These are phyloP conservation scores for Cremastinae sp. DNA, from an alignment of 2,888 invertebrate genomes.

Conservation along the genomic window DNA sequence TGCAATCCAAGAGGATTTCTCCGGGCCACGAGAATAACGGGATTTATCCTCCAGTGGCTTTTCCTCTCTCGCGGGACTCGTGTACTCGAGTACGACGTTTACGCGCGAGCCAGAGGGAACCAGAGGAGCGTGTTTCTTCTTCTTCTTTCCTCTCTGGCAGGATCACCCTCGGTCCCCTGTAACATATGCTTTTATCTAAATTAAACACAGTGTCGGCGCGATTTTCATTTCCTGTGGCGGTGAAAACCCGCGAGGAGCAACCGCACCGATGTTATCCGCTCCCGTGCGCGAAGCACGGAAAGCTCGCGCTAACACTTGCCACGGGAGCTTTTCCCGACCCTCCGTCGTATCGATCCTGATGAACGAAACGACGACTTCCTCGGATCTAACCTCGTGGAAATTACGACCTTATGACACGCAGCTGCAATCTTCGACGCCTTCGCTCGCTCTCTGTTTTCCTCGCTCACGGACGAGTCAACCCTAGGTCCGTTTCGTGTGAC, in stretches of 20 bases:
- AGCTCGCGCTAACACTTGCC: slow-evolving; percentile 73
- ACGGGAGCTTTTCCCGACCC: slow-evolving; percentile 69
- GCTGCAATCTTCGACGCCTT: too few relatives aligned
- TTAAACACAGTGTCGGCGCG: slow-evolving; percentile 81
- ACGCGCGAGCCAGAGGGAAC: slow-evolving; percentile 25
- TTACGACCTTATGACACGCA: too few relatives aligned
- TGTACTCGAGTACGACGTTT: slow-evolving; percentile 19
- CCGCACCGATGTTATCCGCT: slow-evolving; percentile 80
- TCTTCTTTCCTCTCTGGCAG: slow-evolving; percentile 9
- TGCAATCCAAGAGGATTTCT: slow-evolving; percentile 52
- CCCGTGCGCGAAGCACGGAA: slow-evolving; percentile 65
- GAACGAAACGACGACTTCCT: too few relatives aligned
- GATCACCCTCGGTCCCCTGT: slow-evolving; percentile 63
- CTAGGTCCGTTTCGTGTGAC: slow-evolving; percentile 1
- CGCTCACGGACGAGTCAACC: too few relatives aligned
- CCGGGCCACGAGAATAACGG: slow-evolving; percentile 24
- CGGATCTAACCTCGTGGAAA: too few relatives aligned
- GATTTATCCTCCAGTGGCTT: slow-evolving; percentile 47
- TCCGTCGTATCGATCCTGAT: slow-evolving; percentile 38
- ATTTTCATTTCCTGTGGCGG: slow-evolving; percentile 81
- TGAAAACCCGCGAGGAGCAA: slow-evolving; percentile 69
- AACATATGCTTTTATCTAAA: slow-evolving; percentile 83
- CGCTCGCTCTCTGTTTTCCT: too few relatives aligned
- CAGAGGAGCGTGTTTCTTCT: slow-evolving; percentile 16
- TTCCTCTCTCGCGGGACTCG: slow-evolving; percentile 56